Base-by-base conservation (phyloP, 37 sponge, comb jelly and placozoan genomes). In the Bolinopsis microptera region DNA sequence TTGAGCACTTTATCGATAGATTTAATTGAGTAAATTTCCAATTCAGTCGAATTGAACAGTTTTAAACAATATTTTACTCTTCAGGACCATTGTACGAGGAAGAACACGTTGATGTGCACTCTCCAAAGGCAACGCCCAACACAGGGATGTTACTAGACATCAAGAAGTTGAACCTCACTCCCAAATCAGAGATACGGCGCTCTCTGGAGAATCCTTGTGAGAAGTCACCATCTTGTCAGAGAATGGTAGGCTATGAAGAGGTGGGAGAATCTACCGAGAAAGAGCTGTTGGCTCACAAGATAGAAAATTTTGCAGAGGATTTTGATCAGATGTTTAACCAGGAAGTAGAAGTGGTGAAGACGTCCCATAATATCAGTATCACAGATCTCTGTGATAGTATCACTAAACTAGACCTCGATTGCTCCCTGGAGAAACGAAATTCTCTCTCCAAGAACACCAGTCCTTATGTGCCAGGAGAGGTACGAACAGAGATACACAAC, bases 321-420 rank as follows among this genome's bases (percentile, higher is more conserved):
- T 70, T 70, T 70, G 74, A 70, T 70, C 25, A 70, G 21, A 5
- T 70, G 74, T 28, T 70, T 3, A n/a, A 70, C 30, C 5, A 22
- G 3, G 74, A 70, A 22, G 30, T 26, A 28, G 74, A 70, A 22
- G 30, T 16, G 13, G 35, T 77, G 0, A 77, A 77, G 35, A 13
- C 16, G 9, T 32, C 80, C 80, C 80, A 77, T 34, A 77, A 77
- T 18, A 77, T 77, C 1, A 77, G 80, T 32, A 28, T 77, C 0
- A 77, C 80, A 34, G 80, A 77, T 77, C 80, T 77, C 1, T 77
- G 80, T 34, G 80, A 77, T 35, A 77, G 80, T 34, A 77, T 77
- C 32, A 32, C 27, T 3, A 77, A 32, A 18, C 34, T 77, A 16
- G 80, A 77, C 18, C 37, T 77, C 18, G 80, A 77, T 1, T 77